Evolutionary conservation across 2,888 invertebrate genomes (phyloP).

Genomic region (Noctua janthina): DNA sequence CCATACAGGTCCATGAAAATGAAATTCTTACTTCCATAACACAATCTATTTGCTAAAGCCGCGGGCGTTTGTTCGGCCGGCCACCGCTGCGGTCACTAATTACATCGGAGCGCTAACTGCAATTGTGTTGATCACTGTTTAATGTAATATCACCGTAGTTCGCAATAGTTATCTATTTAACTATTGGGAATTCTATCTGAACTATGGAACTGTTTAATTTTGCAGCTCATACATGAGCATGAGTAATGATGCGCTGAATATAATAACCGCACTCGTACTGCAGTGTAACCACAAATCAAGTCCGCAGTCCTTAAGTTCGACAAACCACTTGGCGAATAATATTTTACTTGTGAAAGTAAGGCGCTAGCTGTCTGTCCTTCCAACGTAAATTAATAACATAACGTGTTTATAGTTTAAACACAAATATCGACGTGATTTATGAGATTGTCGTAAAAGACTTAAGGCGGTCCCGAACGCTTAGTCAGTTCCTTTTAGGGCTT

Average conservation of each 20-base stretch:
- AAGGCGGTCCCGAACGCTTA: constrained; percentile 47
- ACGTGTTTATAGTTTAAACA: constrained; percentile 30
- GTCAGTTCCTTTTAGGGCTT: constrained; percentile 67
- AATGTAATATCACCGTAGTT: constrained; percentile 67
- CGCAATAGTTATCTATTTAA: constrained; percentile 68
- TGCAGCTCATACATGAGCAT: constrained; percentile 15
- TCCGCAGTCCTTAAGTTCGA: background rate
- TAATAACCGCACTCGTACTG: constrained; percentile 2
- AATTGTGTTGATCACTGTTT: constrained; percentile 71
- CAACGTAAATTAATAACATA: constrained; percentile 2
- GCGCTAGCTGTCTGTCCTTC: background rate
- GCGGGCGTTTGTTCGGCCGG: constrained; percentile 42
- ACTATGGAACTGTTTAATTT: constrained; percentile 47
- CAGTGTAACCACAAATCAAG: background rate
- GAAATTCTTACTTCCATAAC: constrained; percentile 57
- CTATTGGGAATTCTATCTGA: constrained; percentile 61
- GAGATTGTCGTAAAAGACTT: constrained; percentile 43
- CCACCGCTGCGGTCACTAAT: constrained; percentile 68
- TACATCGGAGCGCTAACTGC: constrained; percentile 69
- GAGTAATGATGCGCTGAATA: constrained; percentile 10
- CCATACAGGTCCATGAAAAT: constrained; percentile 54
- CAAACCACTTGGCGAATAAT: background rate
- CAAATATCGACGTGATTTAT: constrained; percentile 54
- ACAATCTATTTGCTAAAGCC: constrained; percentile 51
- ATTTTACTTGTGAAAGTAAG: background rate